Evolutionary conservation across 2,888 invertebrate genomes (phyloP), one percentile per base, ranked within the genome.

Genomic region (Tenodera sinensis): DNA sequence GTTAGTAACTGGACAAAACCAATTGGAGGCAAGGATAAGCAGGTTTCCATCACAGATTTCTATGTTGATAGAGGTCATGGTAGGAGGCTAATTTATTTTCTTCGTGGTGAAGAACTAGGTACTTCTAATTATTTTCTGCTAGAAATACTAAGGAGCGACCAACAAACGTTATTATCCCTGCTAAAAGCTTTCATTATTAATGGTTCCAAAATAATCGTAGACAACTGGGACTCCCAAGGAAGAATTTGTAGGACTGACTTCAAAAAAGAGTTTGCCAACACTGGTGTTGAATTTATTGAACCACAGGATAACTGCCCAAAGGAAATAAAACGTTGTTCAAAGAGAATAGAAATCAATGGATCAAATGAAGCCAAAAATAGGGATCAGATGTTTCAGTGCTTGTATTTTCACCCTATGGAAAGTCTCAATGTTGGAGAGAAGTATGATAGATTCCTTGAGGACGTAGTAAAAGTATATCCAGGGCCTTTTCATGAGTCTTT

Each of bases 361-460:
- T 47, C 83, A 86, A 83, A 85, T 27, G 89, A 89, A 71, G 83
- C 84, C n/a, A 86, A 81, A 27, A 88, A 83, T 71, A 83, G 88
- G 83, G 89, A 89, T 85, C 83, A 85, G 20, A 71, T 89, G 47
- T 89, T 89, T 88, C 89, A 89, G 86, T 89, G 88, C 25, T 81
- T 89, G 25, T 89, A 89, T 85, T 89, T 89, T 85, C 89, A 89
- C 83, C 89, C 86, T 14, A 88, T 89, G 88, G 89, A 89, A 86
- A 83, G 30, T 28, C 27, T 89, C 71, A 88, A 42, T 28, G 83
- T 88, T 42, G 89, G 89, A 9, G 88, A 89, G 83, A 89, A 89
- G 83, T 89, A 88, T 88, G 89, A 89, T 86, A 89, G 83, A 87
- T 89, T 89, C 83, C 83, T 89, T 28, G 86, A 87, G 28, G 89